phyloP scores from a whole-genome alignment of 1,140 invertebrate species.

The Globodera ellingtonae region DNA sequence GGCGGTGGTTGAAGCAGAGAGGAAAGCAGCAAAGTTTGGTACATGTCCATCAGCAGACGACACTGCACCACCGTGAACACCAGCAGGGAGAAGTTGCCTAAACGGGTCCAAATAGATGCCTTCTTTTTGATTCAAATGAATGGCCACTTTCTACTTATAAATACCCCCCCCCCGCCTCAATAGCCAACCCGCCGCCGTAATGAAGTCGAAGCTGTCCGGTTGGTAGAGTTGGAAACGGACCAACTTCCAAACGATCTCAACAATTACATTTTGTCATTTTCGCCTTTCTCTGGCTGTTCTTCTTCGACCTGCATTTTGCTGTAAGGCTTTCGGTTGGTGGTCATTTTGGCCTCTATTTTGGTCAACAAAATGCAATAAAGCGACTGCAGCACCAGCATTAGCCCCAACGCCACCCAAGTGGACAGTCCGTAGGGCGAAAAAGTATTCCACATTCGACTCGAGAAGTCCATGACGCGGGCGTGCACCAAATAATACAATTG shows the following conservation, averaged over 20 bases:
- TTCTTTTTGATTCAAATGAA: neutral
- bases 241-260: conserved; percentile 48
- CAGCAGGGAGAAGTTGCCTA: conserved; percentile 44
- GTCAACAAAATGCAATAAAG: conserved; percentile 40
- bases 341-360: conserved; percentile 34
- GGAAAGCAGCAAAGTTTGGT: conserved; percentile 41
- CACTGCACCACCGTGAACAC: conserved; percentile 47
- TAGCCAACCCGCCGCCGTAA: conserved; percentile 33
- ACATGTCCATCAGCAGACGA: conserved; percentile 45
- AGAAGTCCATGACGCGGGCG: conserved; percentile 9
- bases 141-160: conserved; percentile 1
- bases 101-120: conserved; percentile 10
- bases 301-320: conserved; percentile 21
- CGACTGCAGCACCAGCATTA: conserved; percentile 43
- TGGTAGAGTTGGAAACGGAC: conserved; percentile 47
- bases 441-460: conserved; percentile 46
- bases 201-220: conserved; percentile 44
- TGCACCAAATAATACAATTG: conserved; percentile 18
- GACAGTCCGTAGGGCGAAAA: conserved; percentile 44
- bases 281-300: neutral
- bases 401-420: conserved; percentile 37
- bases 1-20: conserved; percentile 36
- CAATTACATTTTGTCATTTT: neutral
- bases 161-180: neutral
- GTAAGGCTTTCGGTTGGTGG: conserved; percentile 14